phyloP scores from a whole-genome alignment of 2,888 invertebrate genomes.

The Euspilapteryx auroguttella region DNA sequence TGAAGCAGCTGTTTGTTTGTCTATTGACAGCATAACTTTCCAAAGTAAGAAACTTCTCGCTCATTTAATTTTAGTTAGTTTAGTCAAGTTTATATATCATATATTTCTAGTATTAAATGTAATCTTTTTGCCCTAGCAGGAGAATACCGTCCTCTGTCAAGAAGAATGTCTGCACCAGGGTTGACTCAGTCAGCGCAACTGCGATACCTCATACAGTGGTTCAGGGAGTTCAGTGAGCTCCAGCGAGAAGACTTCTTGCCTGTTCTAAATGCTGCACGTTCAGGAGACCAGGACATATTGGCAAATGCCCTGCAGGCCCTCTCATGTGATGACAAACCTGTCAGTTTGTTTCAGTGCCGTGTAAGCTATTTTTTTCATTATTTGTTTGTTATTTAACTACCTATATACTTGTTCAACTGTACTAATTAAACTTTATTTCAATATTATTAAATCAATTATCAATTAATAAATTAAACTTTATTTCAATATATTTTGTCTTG shows the following conservation, averaged over 20 bases:
- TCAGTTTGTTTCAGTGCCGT: constrained; percentile 81
- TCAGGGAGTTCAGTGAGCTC: constrained; percentile 86
- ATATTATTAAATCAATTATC: neutral
- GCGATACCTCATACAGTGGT: constrained; percentile 83
- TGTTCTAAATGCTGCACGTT: constrained; percentile 65
- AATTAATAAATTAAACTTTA: neutral
- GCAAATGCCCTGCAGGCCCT: constrained; percentile 68
- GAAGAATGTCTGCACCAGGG: constrained; percentile 58
- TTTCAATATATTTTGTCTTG: neutral
- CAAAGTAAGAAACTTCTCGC: no score
- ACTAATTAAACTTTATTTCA: no score
- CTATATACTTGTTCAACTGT: no score
- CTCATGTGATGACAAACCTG: constrained; percentile 73
- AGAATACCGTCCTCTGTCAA: constrained; percentile 21
- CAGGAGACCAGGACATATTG: constrained; percentile 72
- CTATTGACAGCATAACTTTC: no score
- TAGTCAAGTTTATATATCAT: no score
- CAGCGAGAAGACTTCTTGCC: constrained; percentile 83
- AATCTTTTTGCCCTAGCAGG: constrained; percentile 13
- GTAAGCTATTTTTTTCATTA: constrained; percentile 39
- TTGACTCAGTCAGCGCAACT: constrained; percentile 73
- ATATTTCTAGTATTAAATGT: no score
- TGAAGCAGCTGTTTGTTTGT: no score
- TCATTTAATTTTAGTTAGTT: no score
- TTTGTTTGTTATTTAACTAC: neutral